Percentiles rank a stretch among this genome's conserved stretches.
Conservation (phyloP, 2,113 vertebrate species). For the Cololabis saira region DNA sequence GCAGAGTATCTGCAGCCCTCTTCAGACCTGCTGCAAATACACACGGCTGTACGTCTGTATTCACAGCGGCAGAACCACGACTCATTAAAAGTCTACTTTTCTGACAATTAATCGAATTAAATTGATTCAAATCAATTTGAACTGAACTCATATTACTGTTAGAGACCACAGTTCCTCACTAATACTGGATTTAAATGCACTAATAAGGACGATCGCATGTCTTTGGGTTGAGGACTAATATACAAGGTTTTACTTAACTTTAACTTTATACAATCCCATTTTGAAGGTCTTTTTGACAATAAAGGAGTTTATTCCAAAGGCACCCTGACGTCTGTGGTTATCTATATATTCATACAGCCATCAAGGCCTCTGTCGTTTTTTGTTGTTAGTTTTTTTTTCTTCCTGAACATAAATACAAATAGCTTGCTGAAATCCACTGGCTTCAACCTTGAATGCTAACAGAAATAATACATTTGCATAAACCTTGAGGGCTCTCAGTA, state of each 20-base stretch:
- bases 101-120: too few species aligned
- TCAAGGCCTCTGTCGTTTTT: conserved; percentile 32
- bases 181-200: too few species aligned
- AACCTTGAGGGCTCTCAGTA: conserved; percentile 16
- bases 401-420: conserved; percentile 24
- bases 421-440: conserved; percentile 31
- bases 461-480: conserved; percentile 14
- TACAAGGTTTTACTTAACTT: background rate
- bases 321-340: background rate
- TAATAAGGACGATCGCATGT: too few species aligned
- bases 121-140: too few species aligned
- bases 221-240: too few species aligned
- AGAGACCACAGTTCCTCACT: too few species aligned
- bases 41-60: too few species aligned
- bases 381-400: background rate
- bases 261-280: background rate
- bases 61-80: too few species aligned
- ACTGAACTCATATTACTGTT: too few species aligned
- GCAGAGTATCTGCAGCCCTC: too few species aligned
- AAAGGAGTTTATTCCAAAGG: background rate
- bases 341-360: conserved; percentile 26
- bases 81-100: too few species aligned
- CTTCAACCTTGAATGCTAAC: conserved; percentile 16
- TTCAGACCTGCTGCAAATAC: too few species aligned
- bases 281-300: conserved; percentile 3